Base-by-base conservation (phyloP, 2,113 vertebrate species). In the Engraulis encrasicolus region DNA sequence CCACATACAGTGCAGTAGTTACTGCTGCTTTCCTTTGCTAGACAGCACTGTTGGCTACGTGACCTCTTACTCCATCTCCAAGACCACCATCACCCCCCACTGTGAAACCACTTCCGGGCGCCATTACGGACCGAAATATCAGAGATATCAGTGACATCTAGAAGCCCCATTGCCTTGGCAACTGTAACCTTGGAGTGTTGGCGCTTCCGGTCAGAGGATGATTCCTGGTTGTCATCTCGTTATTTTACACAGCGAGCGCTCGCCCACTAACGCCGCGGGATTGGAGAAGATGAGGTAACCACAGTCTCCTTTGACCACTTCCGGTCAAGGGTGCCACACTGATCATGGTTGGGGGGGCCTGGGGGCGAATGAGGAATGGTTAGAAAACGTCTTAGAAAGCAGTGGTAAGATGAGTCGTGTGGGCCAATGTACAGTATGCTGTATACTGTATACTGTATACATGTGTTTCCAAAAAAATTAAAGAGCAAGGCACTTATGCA, bases 161-260 rank as follows among this genome's bases (percentile, higher is more conserved):
- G 27, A n/a, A n/a, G n/a, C n/a, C 58, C 58, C 27, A 61, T 84
- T 80, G 85, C 77, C 82, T 83, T 84, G 84, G 83, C 83, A 86
- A 87, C 40, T 6, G 49, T 52, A 45, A 48, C 79, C 78, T 66
- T 79, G 23, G 58, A n/a, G n/a, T n/a, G 58, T 66, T 66, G n/a
- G 27, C 23, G n/a, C 12, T 15, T 7, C 1, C 20, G n/a, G 54
- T n/a, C 54, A 6, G 20, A 20, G 27, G 23, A 14, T 1, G 58
- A n/a, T n/a, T n/a, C n/a, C 3, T 11, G 27, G 58, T 23, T 66
- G 58, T 0, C 23, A 9, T 66, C 58, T 66, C 58, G 15, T 66
- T 66, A 66, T 66, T 66, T 66, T 14, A 12, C 58, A 31, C 19
- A n/a, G 54, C 54, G 19, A 23, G 54, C 2, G 58, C 27, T 23